Conservation (phyloP, 1,140 invertebrate genomes). For the Pseudomyrmex gracilis region DNA sequence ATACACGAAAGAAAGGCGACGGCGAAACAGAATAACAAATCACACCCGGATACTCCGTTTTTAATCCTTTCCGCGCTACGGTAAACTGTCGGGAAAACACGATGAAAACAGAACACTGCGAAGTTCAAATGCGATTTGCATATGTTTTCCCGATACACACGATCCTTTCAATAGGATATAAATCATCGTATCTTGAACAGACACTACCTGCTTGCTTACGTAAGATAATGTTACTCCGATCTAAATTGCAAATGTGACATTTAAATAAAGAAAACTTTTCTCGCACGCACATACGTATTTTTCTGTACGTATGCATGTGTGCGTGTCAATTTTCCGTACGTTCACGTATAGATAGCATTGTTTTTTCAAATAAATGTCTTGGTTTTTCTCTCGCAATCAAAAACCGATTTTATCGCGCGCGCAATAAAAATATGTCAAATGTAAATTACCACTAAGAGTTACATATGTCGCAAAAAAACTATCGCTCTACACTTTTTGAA, state of each 20-base stretch:
- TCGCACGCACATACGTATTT: not conserved
- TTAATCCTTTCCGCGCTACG: conserved; percentile 18
- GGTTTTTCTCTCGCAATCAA: too few relatives aligned
- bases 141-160: conserved; percentile 18
- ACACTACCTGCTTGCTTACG: not conserved
- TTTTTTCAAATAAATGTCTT: too few relatives aligned
- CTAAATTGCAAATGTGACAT: conserved; percentile 26
- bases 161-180: conserved; percentile 18
- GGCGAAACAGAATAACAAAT: conserved; percentile 56
- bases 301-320: not conserved
- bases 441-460: too few relatives aligned
- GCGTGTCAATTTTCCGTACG: not conserved
- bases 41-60: conserved; percentile 46
- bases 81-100: conserved; percentile 40
- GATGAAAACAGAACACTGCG: conserved; percentile 20
- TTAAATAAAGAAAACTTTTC: conserved; percentile 32
- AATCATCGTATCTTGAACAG: conserved; percentile 14
- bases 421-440: too few relatives aligned
- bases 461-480: not conserved
- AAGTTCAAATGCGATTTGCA: conserved; percentile 42
- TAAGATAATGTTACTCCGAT: conserved; percentile 1
- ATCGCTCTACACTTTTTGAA: not conserved
- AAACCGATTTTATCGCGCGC: too few relatives aligned
- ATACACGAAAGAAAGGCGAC: conserved; percentile 10
- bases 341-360: not conserved